Conservation (phyloP, 2,888 invertebrate species). For the Neuroscelio doddi region DNA sequence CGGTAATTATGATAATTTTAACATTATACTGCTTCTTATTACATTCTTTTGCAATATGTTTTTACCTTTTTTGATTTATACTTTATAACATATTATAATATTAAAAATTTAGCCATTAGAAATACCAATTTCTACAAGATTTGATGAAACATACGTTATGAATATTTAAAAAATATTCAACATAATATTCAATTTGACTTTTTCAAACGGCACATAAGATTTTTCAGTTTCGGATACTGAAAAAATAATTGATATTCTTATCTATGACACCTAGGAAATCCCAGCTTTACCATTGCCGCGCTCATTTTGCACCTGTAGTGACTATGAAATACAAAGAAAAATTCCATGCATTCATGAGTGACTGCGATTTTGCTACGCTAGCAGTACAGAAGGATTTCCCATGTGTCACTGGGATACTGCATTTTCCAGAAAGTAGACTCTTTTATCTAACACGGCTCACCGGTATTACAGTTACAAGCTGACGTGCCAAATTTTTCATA, state of each 20-base stretch:
- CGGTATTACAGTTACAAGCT: slow-evolving; percentile 15
- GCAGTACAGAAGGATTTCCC: slow-evolving; percentile 43
- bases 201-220: too few relatives aligned
- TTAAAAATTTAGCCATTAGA: too few relatives aligned
- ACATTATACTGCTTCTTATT: too few relatives aligned
- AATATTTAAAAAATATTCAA: too few relatives aligned
- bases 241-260: slow-evolving; percentile 36
- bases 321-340: slow-evolving; percentile 43
- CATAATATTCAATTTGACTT: too few relatives aligned
- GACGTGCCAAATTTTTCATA: slow-evolving; percentile 24
- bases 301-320: slow-evolving; percentile 38
- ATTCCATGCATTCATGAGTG: slow-evolving; percentile 46
- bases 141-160: too few relatives aligned
- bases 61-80: too few relatives aligned
- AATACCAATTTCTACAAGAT: too few relatives aligned
- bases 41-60: too few relatives aligned
- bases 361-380: slow-evolving; percentile 33
- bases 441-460: slow-evolving; percentile 34
- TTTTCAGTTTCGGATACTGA: slow-evolving; percentile 5
- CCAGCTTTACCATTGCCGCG: slow-evolving; percentile 16
- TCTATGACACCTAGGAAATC: slow-evolving; percentile 34
- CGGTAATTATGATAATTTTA: too few relatives aligned
- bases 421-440: slow-evolving; percentile 44
- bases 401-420: slow-evolving; percentile 41
- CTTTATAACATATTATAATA: too few relatives aligned